A percentile compares a stretch with the other conserved stretches of the same genome.
Conservation (phyloP, 2,113 vertebrate genomes). For the Notothenia rossii region DNA sequence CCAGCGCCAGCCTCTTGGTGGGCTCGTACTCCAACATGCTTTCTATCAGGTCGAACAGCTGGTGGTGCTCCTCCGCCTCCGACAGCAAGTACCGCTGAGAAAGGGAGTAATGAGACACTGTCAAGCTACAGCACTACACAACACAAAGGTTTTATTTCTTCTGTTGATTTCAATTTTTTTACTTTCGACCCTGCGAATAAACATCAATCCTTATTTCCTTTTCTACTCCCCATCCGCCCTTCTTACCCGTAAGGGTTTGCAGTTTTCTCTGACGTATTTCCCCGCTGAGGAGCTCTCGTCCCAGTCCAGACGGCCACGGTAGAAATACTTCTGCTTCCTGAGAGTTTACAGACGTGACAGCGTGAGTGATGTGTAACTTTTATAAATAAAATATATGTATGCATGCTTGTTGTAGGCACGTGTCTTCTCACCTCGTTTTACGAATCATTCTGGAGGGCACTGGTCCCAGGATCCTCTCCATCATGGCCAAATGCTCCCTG, state of each 20-base stretch:
- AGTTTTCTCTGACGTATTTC: slow-evolving; percentile 96
- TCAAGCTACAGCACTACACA: background rate
- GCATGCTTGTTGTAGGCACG: background rate
- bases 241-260: slow-evolving; percentile 95
- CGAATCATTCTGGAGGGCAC: slow-evolving; percentile 96
- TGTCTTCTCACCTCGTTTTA: slow-evolving; percentile 89
- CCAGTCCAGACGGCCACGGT: slow-evolving; percentile 95
- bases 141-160: background rate
- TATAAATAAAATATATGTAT: background rate
- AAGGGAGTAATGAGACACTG: background rate
- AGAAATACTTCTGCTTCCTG: slow-evolving; percentile 99
- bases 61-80: slow-evolving; percentile 94
- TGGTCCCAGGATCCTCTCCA: slow-evolving; percentile 96
- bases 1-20: slow-evolving; percentile 89
- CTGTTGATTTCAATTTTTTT: background rate
- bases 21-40: slow-evolving; percentile 98
- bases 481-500: slow-evolving; percentile 97
- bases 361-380: background rate
- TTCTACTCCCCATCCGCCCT: background rate
- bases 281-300: slow-evolving; percentile 95
- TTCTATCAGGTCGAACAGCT: slow-evolving; percentile 96
- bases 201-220: background rate
- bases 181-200: background rate
- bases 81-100: slow-evolving; percentile 92
- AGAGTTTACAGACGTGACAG: background rate